Conservation (phyloP, 2,888 invertebrate species). For the Esperia sulphurella region DNA sequence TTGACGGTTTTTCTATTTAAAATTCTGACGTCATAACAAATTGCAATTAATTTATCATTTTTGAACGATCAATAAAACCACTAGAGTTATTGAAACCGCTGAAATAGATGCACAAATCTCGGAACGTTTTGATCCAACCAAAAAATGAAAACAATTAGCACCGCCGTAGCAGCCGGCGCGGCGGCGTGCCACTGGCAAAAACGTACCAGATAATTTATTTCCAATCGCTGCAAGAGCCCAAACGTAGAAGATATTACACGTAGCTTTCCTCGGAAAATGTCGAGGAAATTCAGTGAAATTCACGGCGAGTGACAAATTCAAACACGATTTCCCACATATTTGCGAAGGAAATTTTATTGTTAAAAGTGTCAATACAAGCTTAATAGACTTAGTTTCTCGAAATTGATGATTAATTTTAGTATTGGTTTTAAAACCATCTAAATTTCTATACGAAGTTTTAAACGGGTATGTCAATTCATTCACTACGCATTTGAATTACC, state of each 20-base stretch:
- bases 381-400: neutral
- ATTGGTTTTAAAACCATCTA: too few relatives aligned
- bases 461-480: too few relatives aligned
- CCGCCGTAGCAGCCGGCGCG: constrained; percentile 24
- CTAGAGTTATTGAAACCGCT: neutral
- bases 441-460: too few relatives aligned
- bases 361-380: constrained; percentile 7
- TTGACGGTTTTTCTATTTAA: too few relatives aligned
- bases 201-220: constrained; percentile 57
- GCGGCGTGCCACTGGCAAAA: constrained; percentile 35
- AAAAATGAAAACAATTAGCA: constrained; percentile 60
- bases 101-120: constrained; percentile 12
- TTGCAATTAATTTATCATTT: too few relatives aligned
- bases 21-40: too few relatives aligned
- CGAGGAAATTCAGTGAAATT: constrained; percentile 38
- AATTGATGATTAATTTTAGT: too few relatives aligned
- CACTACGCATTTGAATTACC: too few relatives aligned
- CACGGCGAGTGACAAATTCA: constrained; percentile 20
- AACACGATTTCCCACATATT: constrained; percentile 9
- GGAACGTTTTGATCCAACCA: constrained; percentile 20
- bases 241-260: constrained; percentile 36
- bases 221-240: constrained; percentile 45
- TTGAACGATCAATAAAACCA: too few relatives aligned
- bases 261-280: constrained; percentile 24
- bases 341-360: constrained; percentile 11